A percentile compares a stretch with the other conserved stretches of the same genome.
Evolutionary conservation across 2,113 vertebrate genomes (phyloP).

Genomic region (Emydocephalus ijimae): DNA sequence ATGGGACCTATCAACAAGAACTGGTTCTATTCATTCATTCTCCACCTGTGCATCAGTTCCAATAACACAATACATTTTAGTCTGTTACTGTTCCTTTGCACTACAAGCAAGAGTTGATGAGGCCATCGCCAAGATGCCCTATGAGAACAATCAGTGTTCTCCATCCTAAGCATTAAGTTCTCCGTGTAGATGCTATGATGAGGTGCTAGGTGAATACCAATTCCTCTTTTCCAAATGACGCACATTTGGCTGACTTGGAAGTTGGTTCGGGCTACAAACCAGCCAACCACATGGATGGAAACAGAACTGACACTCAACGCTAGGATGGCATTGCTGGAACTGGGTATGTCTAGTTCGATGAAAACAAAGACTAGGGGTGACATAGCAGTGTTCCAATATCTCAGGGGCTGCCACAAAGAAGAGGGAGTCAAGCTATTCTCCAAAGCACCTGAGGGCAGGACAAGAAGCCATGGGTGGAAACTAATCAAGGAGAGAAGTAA

Average conservation of each 20-base stretch:
- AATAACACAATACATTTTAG: not conserved
- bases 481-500: no score
- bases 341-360: no score
- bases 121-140: not conserved
- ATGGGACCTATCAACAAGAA: not conserved
- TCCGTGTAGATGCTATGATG: not conserved
- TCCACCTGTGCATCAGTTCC: not conserved
- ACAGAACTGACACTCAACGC: not conserved
- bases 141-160: not conserved
- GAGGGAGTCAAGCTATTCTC: no score
- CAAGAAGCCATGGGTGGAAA: no score
- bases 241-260: not conserved
- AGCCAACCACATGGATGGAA: not conserved
- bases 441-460: no score
- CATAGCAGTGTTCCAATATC: no score
- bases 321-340: not conserved
- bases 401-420: no score
- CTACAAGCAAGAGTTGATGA: not conserved
- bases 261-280: not conserved
- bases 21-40: not conserved
- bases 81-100: not conserved
- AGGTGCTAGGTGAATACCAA: not conserved
- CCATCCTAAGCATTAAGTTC: not conserved
- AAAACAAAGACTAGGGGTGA: no score
- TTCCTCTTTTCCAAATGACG: not conserved